Conservation (phyloP, 2,797 vertebrate genomes). For the Enteromius radiatus region DNA sequence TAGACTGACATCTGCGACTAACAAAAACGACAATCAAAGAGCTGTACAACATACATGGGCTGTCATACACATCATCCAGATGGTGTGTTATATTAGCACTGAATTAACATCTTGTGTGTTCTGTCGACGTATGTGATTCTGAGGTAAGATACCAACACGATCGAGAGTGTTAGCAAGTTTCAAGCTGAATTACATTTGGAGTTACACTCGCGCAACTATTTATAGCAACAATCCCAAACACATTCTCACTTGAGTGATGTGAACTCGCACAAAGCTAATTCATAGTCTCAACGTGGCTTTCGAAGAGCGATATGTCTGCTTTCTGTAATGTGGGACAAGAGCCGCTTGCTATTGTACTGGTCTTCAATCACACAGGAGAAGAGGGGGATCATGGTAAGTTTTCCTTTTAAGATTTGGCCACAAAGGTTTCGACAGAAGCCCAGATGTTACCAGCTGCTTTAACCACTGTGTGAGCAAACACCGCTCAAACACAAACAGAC, state of each 20-base stretch:
- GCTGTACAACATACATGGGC: constrained; percentile 27
- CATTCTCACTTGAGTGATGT: constrained; percentile 24
- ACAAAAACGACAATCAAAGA: constrained; percentile 36
- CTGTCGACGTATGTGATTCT: constrained; percentile 37
- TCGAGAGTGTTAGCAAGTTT: constrained; percentile 29
- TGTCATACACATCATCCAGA: constrained; percentile 30
- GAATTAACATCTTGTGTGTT: constrained; percentile 53
- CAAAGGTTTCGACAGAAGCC: constrained; percentile 27
- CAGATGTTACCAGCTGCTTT: constrained; percentile 43
- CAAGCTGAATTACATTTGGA: constrained; percentile 39
- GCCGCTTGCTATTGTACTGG: constrained; percentile 17
- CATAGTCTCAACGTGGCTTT: constrained; percentile 19
- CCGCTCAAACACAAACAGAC: constrained; percentile 23
- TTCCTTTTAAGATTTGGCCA: constrained; percentile 37
- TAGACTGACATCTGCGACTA: constrained; percentile 36
- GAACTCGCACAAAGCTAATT: constrained; percentile 31
- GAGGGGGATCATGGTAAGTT: constrained; percentile 33
- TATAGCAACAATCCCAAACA: constrained; percentile 31
- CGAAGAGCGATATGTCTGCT: constrained; percentile 20
- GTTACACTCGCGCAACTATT: constrained; percentile 48
- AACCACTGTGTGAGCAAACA: constrained; percentile 37
- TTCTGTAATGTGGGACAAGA: constrained; percentile 48
- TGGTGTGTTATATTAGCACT: constrained; percentile 51
- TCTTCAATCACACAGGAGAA: constrained; percentile 34
- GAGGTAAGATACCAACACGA: constrained; percentile 33